A percentile compares a stretch with the other conserved stretches of the same genome.
Evolutionary conservation across 1,140 invertebrate genomes (phyloP).

Genomic region (Drosophila pectinifera): DNA sequence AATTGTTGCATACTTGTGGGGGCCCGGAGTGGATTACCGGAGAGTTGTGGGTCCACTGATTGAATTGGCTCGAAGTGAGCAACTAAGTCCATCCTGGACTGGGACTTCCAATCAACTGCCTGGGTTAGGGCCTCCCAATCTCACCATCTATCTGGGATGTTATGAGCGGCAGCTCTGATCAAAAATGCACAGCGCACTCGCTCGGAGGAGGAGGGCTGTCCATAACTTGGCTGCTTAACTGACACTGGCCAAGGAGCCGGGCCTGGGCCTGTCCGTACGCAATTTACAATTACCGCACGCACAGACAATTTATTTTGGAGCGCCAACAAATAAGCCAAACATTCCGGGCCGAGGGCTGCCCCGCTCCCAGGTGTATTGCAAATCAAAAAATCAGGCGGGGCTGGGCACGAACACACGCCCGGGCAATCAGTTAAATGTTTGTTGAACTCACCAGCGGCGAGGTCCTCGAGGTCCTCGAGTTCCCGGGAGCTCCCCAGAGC

Average conservation of each 20-base stretch:
- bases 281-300: constrained; percentile 85
- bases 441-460: constrained; percentile 74
- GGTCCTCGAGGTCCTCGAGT: constrained; percentile 43
- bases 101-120: constrained; percentile 30
- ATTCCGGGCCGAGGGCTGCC: constrained; percentile 34
- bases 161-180: constrained; percentile 41
- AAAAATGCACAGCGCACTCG: constrained; percentile 67
- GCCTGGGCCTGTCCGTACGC: constrained; percentile 29
- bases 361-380: constrained; percentile 84
- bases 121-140: constrained; percentile 13
- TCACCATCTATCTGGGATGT: not conserved
- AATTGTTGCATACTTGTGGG: constrained; percentile 62
- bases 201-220: constrained; percentile 58
- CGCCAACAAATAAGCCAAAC: constrained; percentile 71
- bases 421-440: constrained; percentile 85
- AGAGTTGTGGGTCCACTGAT: constrained; percentile 21
- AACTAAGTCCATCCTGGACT: not conserved
- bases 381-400: constrained; percentile 82
- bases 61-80: constrained; percentile 23
- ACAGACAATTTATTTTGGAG: constrained; percentile 84
- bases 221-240: constrained; percentile 66
- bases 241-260: constrained; percentile 18
- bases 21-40: constrained; percentile 27
- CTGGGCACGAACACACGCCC: constrained; percentile 67
- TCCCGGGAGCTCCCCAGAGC: constrained; percentile 47